Evolutionary conservation across 2,888 invertebrate genomes (phyloP), one percentile per base, ranked within the genome.

Genomic region (Pelosia muscerda): DNA sequence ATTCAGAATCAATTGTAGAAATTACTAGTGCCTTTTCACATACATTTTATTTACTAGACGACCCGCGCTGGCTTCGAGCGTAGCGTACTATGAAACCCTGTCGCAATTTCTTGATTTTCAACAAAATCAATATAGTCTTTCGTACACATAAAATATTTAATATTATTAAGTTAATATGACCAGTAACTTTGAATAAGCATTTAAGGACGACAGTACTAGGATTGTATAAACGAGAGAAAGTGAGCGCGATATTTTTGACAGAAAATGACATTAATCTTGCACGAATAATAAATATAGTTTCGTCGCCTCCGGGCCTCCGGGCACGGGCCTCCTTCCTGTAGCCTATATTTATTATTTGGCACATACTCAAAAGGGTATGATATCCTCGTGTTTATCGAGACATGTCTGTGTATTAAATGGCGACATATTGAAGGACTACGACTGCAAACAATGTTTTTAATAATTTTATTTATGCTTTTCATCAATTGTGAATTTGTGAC

Each of bases 361-460:
- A 80, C 76, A 75, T 84, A 86, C 88, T 86, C 87, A 73, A 84
- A 85, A 84, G 81, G 80, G 82, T 81, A 76, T 68, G 82, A 82
- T 81, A 84, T 84, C 81, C 75, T 66, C 77, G 73, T 77, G 75
- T 81, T 79, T 84, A 79, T 77, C 80, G 69, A 56, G 53, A 68
- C 74, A 73, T 63, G 64, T 71, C 71, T 73, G 73, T 65, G 74
- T 75, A 77, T 72, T 73, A 74, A 76, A 74, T 74, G 63, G 53
- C 31, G 69, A 38, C 67, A 69, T 56, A 56, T 69, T 79, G 65
- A 70, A 65, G 69, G 75, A 68, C 71, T 68, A 64, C 66, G 68
- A 61, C 38, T 69, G 71, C 60, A 65, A 74, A 64, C 74, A 71
- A 59, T 79, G 66, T 62, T 67, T 22, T 57, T 60, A 61, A 26